Evolutionary conservation across 2,797 vertebrate genomes (phyloP).

Genomic region (Rhodeus uyekii): DNA sequence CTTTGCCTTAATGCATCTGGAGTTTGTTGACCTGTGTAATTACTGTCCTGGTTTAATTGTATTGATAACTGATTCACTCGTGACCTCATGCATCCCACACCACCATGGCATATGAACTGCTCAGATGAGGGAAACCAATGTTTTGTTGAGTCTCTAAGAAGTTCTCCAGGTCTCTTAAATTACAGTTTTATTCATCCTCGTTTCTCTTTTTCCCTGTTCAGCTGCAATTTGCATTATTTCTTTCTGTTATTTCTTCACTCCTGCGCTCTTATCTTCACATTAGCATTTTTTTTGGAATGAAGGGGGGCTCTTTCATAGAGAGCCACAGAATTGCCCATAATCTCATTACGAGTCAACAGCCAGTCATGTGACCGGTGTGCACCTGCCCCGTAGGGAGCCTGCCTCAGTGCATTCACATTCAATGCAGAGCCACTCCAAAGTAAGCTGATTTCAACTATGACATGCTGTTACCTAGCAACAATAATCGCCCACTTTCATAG

Average conservation of each 20-base stretch:
- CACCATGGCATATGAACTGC: background rate
- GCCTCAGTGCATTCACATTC: slow-evolving; percentile 38
- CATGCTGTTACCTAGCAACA: slow-evolving; percentile 64
- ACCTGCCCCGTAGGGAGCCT: slow-evolving; percentile 17
- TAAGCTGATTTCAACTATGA: slow-evolving; percentile 53
- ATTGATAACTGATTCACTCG: background rate
- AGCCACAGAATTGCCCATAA: slow-evolving; percentile 25
- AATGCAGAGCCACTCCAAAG: slow-evolving; percentile 46
- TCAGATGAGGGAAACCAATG: background rate
- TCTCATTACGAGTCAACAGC: slow-evolving; percentile 38
- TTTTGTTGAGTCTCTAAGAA: background rate
- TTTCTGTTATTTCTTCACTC: slow-evolving; percentile 25
- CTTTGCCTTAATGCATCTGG: background rate
- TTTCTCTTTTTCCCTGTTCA: slow-evolving; percentile 2
- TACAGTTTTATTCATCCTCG: background rate
- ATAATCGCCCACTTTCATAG: slow-evolving; percentile 53
- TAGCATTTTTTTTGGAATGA: background rate
- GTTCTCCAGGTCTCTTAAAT: background rate
- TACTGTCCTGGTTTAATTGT: slow-evolving; percentile 1
- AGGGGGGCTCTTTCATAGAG: background rate
- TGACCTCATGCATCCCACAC: slow-evolving; percentile 1
- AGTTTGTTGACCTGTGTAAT: slow-evolving; percentile 15
- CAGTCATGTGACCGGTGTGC: slow-evolving; percentile 20
- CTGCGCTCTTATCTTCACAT: slow-evolving; percentile 1
- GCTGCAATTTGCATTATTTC: slow-evolving; percentile 20